Base-by-base conservation (phyloP, 2,888 invertebrate species). In the Drosophila prolongata region DNA sequence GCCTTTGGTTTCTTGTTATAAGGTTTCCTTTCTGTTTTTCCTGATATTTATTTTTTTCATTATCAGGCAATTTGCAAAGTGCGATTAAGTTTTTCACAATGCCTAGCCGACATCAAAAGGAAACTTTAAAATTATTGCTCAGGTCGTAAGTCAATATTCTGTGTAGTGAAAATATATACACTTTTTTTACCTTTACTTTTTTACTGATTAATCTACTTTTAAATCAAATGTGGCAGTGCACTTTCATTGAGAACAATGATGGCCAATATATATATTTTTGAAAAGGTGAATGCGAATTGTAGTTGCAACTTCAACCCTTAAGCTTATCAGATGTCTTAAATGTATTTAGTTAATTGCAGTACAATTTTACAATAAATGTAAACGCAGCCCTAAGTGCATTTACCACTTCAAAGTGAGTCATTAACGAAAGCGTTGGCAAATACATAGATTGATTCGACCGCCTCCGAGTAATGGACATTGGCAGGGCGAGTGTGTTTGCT, bases 21-120 rank as follows among this genome's bases (percentile, higher is more conserved):
- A 79, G 84, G 74, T 79, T 79, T 49, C 16, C 34, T 14, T 16
- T 14, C 47, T 38, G 30, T 42, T 52, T 56, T 53, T 56, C 13
- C 40, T 49, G 35, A 61, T 73, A 73, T 65, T 56, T 68, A 65
- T 65, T 70, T 75, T 75, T 65, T 87, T 71, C 80, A 71, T 73
- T 80, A 78, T 83, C 83, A 77, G 87, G 78, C 87, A 88, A 88
- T 86, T 88, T 83, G 72, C 67, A 83, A 86, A 89, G 89, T 86
- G 87, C 77, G 76, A 66, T 88, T 77, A 83, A 83, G 80, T 83
- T 83, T 72, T 47, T 57, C 70, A 77, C 77, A 88, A 71, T 49
- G 71, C 71, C 74, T 64, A 71, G 75, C 24, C 38, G 27, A 68
- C 54, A 52, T 75, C 69, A 68, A 68, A 67, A 70, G 37, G 34